phyloP scores from a whole-genome alignment of 1,140 invertebrate genomes.

The Aleiodes sp. region DNA sequence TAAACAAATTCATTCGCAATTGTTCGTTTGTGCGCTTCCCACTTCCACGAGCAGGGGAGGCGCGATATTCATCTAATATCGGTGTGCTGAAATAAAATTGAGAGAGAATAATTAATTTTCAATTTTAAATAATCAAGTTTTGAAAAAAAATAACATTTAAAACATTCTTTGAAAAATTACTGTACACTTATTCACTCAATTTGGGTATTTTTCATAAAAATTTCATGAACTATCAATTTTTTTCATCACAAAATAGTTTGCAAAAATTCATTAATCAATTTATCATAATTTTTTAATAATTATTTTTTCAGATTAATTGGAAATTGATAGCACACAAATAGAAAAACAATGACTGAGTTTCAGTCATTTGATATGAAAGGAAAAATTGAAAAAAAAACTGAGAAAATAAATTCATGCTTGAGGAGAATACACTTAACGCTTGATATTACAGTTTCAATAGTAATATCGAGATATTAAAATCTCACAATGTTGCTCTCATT shows the following conservation, averaged over 20 bases:
- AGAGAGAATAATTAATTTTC: not conserved
- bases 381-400: not conserved
- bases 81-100: constrained; percentile 56
- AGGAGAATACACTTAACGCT: not conserved
- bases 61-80: constrained; percentile 52
- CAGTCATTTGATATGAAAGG: not conserved
- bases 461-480: constrained; percentile 12
- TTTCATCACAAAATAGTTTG: too few relatives aligned
- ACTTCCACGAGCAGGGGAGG: constrained; percentile 48
- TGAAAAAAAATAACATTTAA: constrained; percentile 11
- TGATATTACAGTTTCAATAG: not conserved
- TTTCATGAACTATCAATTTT: constrained; percentile 1
- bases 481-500: constrained; percentile 1
- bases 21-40: constrained; percentile 45
- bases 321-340: not conserved
- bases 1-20: constrained; percentile 41
- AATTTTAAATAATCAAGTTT: not conserved
- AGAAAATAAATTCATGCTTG: not conserved
- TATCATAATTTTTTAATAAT: too few relatives aligned
- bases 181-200: not conserved
- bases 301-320: too few relatives aligned
- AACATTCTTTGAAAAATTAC: not conserved
- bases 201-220: not conserved
- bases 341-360: not conserved
- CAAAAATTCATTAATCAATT: too few relatives aligned